A percentile compares a stretch with the other conserved stretches of the same genome.
phyloP scores from a whole-genome alignment of 2,797 vertebrate genomes.

The Oophaga sylvatica region DNA sequence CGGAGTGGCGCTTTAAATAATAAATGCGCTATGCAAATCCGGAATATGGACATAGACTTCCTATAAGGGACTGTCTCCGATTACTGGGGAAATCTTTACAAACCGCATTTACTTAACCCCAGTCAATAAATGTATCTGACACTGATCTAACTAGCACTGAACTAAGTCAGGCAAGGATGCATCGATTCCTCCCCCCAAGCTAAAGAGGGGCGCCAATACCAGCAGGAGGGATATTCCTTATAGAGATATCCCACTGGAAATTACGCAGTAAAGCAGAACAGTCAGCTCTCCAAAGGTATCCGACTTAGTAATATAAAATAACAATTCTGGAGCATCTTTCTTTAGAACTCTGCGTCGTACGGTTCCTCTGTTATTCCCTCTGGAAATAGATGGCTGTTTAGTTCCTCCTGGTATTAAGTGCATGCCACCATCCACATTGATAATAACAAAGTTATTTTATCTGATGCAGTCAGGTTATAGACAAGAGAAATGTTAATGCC shows the following conservation, averaged over 20 bases:
- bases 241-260: not conserved
- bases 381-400: not conserved
- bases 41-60: slow-evolving; percentile 9
- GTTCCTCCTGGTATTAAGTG: too few species aligned
- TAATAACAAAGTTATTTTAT: too few species aligned
- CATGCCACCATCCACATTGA: too few species aligned
- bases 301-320: too few species aligned
- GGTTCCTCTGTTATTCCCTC: not conserved
- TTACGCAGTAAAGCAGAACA: too few species aligned
- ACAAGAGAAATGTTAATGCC: too few species aligned
- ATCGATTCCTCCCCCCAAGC: not conserved
- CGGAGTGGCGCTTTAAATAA: not conserved
- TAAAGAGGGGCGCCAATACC: not conserved
- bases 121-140: slow-evolving; percentile 48
- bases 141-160: not conserved
- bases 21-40: not conserved
- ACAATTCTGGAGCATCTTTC: not conserved
- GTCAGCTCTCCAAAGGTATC: not conserved
- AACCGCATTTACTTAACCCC: slow-evolving; percentile 34
- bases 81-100: slow-evolving; percentile 27
- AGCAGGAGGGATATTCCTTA: not conserved
- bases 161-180: not conserved
- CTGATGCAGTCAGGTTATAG: too few species aligned
- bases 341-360: not conserved
- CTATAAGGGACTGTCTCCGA: slow-evolving; percentile 44